These are phyloP conservation scores for Caerostris extrusa DNA, from an alignment of 1,140 invertebrate genomes.

Conservation along the genomic window DNA sequence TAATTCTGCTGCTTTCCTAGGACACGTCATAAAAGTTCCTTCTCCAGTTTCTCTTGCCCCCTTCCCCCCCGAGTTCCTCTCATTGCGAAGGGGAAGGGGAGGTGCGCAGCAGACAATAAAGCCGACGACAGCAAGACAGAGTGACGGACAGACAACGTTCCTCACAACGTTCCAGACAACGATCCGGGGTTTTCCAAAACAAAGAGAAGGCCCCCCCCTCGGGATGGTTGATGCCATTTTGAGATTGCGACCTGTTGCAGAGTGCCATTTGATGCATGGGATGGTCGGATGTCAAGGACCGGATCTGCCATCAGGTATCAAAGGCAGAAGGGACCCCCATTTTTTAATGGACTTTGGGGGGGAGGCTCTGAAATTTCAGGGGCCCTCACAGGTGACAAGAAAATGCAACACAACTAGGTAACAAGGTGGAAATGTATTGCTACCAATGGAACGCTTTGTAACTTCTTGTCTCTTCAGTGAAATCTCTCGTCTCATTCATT, in stretches of 20 bases:
- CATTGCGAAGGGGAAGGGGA: not conserved
- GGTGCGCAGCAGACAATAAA: not conserved
- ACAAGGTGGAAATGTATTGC: no score
- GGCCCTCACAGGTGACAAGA: no score
- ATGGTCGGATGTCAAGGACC: not conserved
- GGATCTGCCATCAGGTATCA: no score
- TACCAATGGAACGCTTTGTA: no score
- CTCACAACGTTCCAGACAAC: not conserved
- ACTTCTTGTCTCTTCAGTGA: no score
- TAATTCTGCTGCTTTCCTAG: not conserved
- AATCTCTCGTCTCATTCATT: no score
- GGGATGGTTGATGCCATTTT: not conserved
- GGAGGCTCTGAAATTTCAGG: no score
- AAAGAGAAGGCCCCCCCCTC: not conserved
- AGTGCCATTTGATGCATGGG: not conserved
- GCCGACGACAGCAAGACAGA: slow-evolving; percentile 34
- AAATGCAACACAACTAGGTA: no score
- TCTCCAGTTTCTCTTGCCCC: not conserved
- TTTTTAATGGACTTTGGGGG: no score
- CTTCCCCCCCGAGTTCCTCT: not conserved
- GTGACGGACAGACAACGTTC: slow-evolving; percentile 24
- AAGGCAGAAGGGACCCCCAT: no score
- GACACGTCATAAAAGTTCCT: slow-evolving; percentile 21
- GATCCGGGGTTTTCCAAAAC: not conserved
- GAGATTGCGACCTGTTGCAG: not conserved